These are phyloP conservation scores for Lateolabrax maculatus DNA, from an alignment of 2,797 vertebrate species.

Conservation along the genomic window DNA sequence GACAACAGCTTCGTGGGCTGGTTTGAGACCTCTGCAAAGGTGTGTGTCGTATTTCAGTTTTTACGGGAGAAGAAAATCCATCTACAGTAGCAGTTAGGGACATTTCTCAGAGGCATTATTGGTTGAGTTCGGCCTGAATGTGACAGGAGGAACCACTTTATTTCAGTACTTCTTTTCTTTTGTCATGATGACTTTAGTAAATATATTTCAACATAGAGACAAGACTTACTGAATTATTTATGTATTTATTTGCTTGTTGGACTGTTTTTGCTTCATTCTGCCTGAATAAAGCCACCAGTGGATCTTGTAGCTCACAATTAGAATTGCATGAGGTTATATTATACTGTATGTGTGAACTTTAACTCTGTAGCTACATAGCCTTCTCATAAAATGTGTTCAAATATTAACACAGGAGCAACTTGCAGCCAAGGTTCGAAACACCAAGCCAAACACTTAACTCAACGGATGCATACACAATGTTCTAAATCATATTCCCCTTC, in stretches of 20 bases:
- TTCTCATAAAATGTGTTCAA: constrained; percentile 56
- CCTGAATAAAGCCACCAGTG: background rate
- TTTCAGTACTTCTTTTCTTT: background rate
- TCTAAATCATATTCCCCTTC: constrained; percentile 36
- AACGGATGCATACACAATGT: constrained; percentile 36
- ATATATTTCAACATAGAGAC: background rate
- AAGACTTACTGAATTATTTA: background rate
- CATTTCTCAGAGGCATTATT: background rate
- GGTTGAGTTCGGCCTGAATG: background rate
- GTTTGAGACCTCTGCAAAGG: constrained; percentile 93
- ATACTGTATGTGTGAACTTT: constrained; percentile 36
- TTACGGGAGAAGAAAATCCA: background rate
- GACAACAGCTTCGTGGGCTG: constrained; percentile 88
- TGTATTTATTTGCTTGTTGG: background rate
- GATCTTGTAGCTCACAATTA: background rate
- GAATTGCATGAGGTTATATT: background rate
- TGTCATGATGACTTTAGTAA: background rate
- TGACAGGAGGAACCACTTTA: background rate
- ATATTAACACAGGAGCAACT: constrained; percentile 57
- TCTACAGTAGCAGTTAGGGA: background rate
- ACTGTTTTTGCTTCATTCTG: background rate
- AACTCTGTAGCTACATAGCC: constrained; percentile 8
- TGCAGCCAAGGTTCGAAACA: background rate
- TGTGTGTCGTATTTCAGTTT: constrained; percentile 31
- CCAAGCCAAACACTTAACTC: constrained; percentile 18